These are phyloP conservation scores for Sinopyrophorus schimmeli DNA, from an alignment of 2,888 invertebrate genomes.

Conservation along the genomic window DNA sequence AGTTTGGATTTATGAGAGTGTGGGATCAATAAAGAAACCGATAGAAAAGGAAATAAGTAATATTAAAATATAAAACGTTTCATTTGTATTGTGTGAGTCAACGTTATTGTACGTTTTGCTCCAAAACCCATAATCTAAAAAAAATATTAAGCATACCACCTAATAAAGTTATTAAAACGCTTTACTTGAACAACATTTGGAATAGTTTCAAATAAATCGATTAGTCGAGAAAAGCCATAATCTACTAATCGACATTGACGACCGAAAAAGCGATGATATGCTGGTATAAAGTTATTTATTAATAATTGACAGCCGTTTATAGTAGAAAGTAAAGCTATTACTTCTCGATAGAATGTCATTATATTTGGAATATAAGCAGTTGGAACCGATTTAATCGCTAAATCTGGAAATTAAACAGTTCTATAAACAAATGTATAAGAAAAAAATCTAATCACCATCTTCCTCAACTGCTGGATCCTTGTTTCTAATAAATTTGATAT, in stretches of 20 bases:
- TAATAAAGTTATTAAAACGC: too few relatives aligned
- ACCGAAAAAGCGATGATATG: constrained; percentile 96
- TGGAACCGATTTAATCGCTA: constrained; percentile 60
- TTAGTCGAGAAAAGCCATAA: constrained; percentile 91
- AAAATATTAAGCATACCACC: not conserved
- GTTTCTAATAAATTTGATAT: constrained; percentile 48
- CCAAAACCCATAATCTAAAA: constrained; percentile 86
- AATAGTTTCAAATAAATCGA: constrained; percentile 88
- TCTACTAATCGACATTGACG: constrained; percentile 94
- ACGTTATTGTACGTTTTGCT: constrained; percentile 80
- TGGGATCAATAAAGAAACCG: too few relatives aligned
- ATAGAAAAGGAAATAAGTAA: too few relatives aligned
- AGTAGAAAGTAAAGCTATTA: constrained; percentile 81
- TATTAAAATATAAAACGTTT: constrained; percentile 82
- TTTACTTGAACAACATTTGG: constrained; percentile 80
- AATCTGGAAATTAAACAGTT: not conserved
- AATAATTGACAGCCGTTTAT: constrained; percentile 81
- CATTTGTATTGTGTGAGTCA: constrained; percentile 86
- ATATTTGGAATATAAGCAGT: constrained; percentile 72
- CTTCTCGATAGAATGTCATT: constrained; percentile 81
- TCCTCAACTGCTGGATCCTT: constrained; percentile 40
- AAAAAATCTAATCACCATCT: constrained; percentile 23
- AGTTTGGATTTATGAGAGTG: too few relatives aligned
- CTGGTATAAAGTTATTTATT: constrained; percentile 86
- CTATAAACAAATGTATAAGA: constrained; percentile 40